Conservation (phyloP, 1,140 invertebrate species). For the Drosophila athabasca region DNA sequence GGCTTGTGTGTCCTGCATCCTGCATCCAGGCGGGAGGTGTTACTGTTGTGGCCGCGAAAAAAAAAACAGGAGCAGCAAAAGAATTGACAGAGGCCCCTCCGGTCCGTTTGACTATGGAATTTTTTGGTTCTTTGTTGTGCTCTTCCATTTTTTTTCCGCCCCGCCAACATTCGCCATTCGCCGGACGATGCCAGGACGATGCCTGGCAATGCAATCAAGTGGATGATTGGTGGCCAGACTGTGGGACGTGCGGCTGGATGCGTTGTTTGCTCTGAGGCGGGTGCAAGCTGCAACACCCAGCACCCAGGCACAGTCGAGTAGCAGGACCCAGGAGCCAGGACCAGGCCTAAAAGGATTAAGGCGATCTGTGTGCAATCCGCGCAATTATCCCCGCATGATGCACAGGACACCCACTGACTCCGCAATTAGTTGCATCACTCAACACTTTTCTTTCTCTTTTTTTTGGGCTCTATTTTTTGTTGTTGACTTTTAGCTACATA, state of each 20-base stretch:
- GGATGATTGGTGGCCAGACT: slow-evolving; percentile 58
- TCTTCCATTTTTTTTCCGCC: not conserved
- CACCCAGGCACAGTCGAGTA: not conserved
- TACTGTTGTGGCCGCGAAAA: slow-evolving; percentile 44
- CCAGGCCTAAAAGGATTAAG: slow-evolving; percentile 79
- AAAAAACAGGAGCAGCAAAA: not conserved
- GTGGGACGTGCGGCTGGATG: slow-evolving; percentile 21
- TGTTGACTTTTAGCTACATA: slow-evolving; percentile 78
- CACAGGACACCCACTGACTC: slow-evolving; percentile 30
- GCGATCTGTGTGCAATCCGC: slow-evolving; percentile 81
- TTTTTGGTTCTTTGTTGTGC: slow-evolving; percentile 36
- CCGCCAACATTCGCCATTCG: no score
- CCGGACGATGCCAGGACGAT: not conserved
- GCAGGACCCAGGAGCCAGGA: not conserved
- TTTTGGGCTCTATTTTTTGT: slow-evolving; percentile 48
- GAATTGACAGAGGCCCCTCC: slow-evolving; percentile 48
- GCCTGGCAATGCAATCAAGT: slow-evolving; percentile 74
- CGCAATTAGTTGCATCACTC: slow-evolving; percentile 82
- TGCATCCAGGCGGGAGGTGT: slow-evolving; percentile 53
- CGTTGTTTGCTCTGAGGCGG: slow-evolving; percentile 45
- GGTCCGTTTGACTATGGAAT: slow-evolving; percentile 39
- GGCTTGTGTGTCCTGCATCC: slow-evolving; percentile 15
- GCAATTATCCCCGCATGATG: slow-evolving; percentile 67
- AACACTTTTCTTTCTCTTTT: slow-evolving; percentile 46
- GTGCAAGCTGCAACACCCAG: slow-evolving; percentile 48